A percentile compares a stretch with the other conserved stretches of the same genome.
These are phyloP conservation scores for Halcyon leucocephala DNA, from an alignment of 2,797 vertebrate species.

Conservation along the genomic window DNA sequence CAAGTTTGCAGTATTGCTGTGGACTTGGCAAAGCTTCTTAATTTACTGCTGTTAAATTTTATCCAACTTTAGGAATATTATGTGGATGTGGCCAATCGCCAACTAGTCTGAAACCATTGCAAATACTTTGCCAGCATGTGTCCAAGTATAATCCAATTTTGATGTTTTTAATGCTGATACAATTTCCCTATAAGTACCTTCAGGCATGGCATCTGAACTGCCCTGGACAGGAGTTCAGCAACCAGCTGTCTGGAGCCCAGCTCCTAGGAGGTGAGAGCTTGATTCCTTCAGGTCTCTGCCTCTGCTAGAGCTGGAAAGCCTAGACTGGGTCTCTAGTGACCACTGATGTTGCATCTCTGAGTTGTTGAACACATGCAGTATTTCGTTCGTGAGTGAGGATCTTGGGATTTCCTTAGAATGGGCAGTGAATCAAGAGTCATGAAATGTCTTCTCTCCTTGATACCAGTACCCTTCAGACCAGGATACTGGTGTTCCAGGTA, in stretches of 20 bases:
- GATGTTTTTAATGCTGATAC: slow-evolving; percentile 10
- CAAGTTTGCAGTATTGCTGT: background rate
- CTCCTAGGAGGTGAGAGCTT: background rate
- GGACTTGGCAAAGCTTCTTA: slow-evolving; percentile 1
- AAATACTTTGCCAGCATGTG: slow-evolving; percentile 47
- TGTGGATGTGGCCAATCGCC: background rate
- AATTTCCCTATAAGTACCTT: background rate
- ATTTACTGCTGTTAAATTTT: slow-evolving; percentile 46
- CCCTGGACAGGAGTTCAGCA: background rate
- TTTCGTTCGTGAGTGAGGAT: background rate
- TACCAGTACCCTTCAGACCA: background rate
- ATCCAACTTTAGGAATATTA: slow-evolving; percentile 42
- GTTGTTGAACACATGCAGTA: background rate
- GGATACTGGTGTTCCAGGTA: background rate
- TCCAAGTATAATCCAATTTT: slow-evolving; percentile 32
- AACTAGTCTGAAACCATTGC: slow-evolving; percentile 31
- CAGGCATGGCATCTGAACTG: background rate
- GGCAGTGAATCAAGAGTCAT: background rate
- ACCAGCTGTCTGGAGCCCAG: background rate
- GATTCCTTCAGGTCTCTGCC: background rate
- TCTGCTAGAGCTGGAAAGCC: background rate
- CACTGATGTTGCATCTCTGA: background rate
- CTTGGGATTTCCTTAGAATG: background rate
- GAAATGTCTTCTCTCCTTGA: background rate
- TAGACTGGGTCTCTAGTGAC: background rate